phyloP scores from a whole-genome alignment of 2,113 vertebrate genomes.

The Odontophorus gujanensis region DNA sequence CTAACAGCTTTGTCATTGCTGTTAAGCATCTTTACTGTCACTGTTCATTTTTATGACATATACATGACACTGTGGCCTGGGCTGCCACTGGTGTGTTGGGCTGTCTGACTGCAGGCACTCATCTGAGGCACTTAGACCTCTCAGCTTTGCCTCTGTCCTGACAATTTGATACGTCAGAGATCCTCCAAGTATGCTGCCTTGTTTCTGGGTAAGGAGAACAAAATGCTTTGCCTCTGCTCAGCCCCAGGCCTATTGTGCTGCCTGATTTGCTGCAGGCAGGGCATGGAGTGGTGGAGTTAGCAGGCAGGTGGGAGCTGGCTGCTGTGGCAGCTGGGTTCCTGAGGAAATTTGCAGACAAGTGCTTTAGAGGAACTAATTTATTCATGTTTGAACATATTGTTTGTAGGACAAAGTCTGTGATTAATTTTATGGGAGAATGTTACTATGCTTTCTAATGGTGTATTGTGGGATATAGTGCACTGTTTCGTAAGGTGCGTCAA shows the following conservation, averaged over 20 bases:
- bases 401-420: background rate
- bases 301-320: background rate
- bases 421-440: background rate
- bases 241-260: background rate
- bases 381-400: background rate
- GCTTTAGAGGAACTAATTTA: background rate
- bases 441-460: background rate
- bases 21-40: background rate
- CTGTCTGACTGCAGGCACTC: background rate
- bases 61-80: fast-evolving
- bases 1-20: background rate
- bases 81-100: background rate
- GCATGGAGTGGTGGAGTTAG: background rate
- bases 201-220: background rate
- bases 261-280: background rate
- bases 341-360: background rate
- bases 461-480: background rate
- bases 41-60: background rate
- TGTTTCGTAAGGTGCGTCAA: background rate
- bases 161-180: background rate
- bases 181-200: background rate
- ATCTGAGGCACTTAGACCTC: background rate
- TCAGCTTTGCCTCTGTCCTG: background rate
- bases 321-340: background rate
- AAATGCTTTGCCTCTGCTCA: background rate